Conservation (phyloP, 2,797 vertebrate genomes). For the Schizothorax lantsangensis region DNA sequence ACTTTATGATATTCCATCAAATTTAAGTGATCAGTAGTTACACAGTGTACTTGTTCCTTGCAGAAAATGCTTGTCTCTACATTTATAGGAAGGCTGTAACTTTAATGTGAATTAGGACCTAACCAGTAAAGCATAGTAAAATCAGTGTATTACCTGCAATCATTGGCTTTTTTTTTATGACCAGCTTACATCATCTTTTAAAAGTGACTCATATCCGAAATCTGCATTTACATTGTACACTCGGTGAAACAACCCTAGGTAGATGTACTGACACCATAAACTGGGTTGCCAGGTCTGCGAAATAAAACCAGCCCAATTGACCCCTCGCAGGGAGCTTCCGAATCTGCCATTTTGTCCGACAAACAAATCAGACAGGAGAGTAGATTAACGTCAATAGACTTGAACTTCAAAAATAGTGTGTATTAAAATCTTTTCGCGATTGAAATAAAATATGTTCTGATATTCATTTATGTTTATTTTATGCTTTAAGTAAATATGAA, state of each 20-base stretch:
- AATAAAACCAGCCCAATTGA: neutral
- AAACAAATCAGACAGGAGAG: too few species aligned
- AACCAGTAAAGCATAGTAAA: conserved; percentile 8
- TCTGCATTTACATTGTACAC: neutral
- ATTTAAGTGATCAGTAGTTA: conserved; percentile 54
- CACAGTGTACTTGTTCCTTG: conserved; percentile 18
- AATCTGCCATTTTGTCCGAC: neutral
- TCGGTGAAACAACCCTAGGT: neutral
- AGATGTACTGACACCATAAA: neutral
- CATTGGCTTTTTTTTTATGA: neutral
- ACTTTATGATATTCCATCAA: conserved; percentile 58
- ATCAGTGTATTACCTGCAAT: neutral
- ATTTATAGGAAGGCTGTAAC: conserved; percentile 34
- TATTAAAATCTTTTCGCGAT: too few species aligned
- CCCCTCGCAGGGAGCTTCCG: too few species aligned
- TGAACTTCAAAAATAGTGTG: too few species aligned
- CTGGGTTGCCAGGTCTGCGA: neutral
- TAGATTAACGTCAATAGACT: too few species aligned
- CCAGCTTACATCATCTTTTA: neutral
- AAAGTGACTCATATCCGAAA: neutral
- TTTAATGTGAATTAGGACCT: conserved; percentile 25
- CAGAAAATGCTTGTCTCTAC: neutral
- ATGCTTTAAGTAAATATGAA: neutral
- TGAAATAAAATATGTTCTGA: too few species aligned
- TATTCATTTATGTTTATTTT: too few species aligned